Percentiles rank a stretch among this genome's conserved stretches.
These are phyloP conservation scores for Drosophila quasianomalipes DNA, from an alignment of 2,888 invertebrate species.

Conservation along the genomic window DNA sequence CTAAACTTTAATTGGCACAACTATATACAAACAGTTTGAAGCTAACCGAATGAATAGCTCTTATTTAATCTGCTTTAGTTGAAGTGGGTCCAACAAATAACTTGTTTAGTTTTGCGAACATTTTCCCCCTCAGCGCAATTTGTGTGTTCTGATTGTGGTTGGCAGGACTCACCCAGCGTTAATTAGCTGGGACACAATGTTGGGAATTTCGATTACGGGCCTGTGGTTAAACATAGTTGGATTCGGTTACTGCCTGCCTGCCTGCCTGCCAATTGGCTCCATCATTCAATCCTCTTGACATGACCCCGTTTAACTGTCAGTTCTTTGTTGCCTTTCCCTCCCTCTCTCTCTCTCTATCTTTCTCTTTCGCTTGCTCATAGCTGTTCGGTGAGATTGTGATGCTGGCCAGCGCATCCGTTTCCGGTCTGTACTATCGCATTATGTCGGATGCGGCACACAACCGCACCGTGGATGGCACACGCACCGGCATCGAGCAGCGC, in stretches of 20 bases:
- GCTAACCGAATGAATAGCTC: background rate
- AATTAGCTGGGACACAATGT: constrained; percentile 50
- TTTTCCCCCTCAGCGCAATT: constrained; percentile 24
- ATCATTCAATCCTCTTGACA: constrained; percentile 41
- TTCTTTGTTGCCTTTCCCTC: background rate
- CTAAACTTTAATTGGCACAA: background rate
- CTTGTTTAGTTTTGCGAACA: constrained; percentile 26
- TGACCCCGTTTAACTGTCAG: constrained; percentile 29
- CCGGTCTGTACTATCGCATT: constrained; percentile 95
- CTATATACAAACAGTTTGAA: constrained; percentile 12
- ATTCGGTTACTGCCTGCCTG: constrained; percentile 12
- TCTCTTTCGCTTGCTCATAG: constrained; percentile 85
- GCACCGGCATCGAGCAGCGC: constrained; percentile 95
- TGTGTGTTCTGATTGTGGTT: constrained; percentile 22
- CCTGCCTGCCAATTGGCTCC: constrained; percentile 36
- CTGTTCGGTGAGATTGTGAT: constrained; percentile 91
- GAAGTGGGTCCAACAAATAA: constrained; percentile 15
- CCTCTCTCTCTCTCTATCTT: background rate
- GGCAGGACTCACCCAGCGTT: constrained; percentile 17
- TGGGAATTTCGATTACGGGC: constrained; percentile 52
- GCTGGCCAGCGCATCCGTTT: constrained; percentile 91
- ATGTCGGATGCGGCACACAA: constrained; percentile 95
- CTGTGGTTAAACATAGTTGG: constrained; percentile 31
- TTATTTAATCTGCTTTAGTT: constrained; percentile 6
- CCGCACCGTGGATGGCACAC: constrained; percentile 95